Conservation (phyloP, 2,888 invertebrate genomes). For the Drosophila dives region DNA sequence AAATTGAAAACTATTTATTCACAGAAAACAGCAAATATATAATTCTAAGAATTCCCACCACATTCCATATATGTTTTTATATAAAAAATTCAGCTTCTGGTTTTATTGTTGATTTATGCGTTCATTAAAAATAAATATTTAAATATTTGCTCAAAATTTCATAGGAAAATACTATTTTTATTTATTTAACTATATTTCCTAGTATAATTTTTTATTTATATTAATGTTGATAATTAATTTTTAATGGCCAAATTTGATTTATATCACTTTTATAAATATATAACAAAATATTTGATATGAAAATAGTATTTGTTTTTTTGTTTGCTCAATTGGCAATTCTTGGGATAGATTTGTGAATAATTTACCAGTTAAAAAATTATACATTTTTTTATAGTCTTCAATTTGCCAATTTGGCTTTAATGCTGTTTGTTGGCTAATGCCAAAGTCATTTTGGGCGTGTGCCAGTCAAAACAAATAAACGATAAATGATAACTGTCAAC, state of each 20-base stretch:
- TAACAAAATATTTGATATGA: not conserved
- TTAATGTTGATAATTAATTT: not conserved
- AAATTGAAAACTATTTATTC: not conserved
- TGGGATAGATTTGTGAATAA: not conserved
- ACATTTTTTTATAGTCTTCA: not conserved
- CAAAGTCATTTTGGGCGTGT: slow-evolving; percentile 14
- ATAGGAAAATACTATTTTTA: not conserved
- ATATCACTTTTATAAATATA: not conserved
- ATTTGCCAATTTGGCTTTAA: slow-evolving; percentile 22
- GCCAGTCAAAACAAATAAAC: slow-evolving; percentile 12
- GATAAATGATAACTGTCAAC: slow-evolving; percentile 1
- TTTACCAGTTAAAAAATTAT: not conserved
- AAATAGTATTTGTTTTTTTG: not conserved
- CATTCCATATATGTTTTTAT: not conserved
- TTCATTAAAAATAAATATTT: not conserved
- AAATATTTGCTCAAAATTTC: not conserved
- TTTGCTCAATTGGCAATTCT: not conserved
- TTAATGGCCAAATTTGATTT: not conserved
- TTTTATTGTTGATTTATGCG: not conserved
- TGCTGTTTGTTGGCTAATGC: slow-evolving; percentile 8
- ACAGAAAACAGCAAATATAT: not conserved
- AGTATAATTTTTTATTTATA: not conserved
- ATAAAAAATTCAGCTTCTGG: not conserved
- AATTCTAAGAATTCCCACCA: not conserved
- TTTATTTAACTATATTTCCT: not conserved